Percentiles rank a stretch among this genome's conserved stretches.
phyloP scores from a whole-genome alignment of 2,888 invertebrate genomes.

The Bedellia somnulentella region DNA sequence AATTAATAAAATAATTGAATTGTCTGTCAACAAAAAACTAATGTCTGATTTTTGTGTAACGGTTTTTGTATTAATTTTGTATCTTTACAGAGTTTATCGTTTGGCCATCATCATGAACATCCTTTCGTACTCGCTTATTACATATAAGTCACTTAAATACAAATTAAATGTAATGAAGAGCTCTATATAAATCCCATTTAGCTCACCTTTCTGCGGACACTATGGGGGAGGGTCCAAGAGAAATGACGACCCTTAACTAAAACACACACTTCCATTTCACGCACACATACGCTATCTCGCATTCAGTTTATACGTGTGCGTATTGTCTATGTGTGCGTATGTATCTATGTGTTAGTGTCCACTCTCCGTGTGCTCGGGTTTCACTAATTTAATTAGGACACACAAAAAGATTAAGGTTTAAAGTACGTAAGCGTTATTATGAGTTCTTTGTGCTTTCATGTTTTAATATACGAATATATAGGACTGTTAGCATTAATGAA shows the following conservation, averaged over 20 bases:
- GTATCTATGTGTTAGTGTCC: conserved; percentile 39
- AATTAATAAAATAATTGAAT: too few relatives aligned
- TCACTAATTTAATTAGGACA: conserved; percentile 60
- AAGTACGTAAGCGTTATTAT: conserved; percentile 50
- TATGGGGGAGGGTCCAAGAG: conserved; percentile 62
- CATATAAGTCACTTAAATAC: too few relatives aligned
- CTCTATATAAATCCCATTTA: conserved; percentile 35
- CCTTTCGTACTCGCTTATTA: too few relatives aligned
- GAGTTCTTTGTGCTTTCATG: conserved; percentile 42
- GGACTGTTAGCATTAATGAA: too few relatives aligned
- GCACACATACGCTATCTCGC: conserved; percentile 1
- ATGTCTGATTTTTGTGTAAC: too few relatives aligned
- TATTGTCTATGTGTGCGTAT: conserved; percentile 15
- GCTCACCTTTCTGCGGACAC: conserved; percentile 62
- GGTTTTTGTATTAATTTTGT: too few relatives aligned
- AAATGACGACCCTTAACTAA: conserved; percentile 63
- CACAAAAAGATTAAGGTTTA: conserved; percentile 58
- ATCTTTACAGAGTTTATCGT: too few relatives aligned
- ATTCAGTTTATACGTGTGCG: conserved; percentile 13
- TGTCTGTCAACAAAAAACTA: too few relatives aligned
- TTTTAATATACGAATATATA: too few relatives aligned
- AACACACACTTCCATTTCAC: conserved; percentile 46
- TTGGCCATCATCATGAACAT: too few relatives aligned
- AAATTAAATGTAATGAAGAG: too few relatives aligned
- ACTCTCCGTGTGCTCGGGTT: conserved; percentile 57